phyloP scores from a whole-genome alignment of 1,140 invertebrate genomes.

The Cryptotermes secundus region DNA sequence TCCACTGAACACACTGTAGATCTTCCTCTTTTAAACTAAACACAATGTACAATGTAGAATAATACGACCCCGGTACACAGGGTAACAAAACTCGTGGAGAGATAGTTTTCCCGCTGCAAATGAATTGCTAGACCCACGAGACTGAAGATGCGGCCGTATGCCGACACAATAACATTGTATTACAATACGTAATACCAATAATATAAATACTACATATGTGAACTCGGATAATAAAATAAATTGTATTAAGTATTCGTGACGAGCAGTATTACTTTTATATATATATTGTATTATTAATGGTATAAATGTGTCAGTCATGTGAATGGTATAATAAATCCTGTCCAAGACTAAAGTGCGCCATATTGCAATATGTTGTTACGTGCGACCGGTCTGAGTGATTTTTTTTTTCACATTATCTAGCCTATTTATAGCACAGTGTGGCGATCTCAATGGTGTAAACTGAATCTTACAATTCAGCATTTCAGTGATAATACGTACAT shows the following conservation, averaged over 20 bases:
- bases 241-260: conserved; percentile 8
- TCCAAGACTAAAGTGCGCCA: conserved; percentile 18
- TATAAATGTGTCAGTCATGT: conserved; percentile 24
- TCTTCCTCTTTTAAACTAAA: background rate
- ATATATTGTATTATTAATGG: conserved; percentile 23
- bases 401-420: background rate
- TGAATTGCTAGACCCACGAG: background rate
- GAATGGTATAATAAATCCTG: conserved; percentile 25
- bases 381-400: background rate
- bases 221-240: background rate
- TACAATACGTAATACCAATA: background rate
- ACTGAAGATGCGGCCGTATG: no score
- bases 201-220: conserved; percentile 15
- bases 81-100: background rate
- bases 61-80: background rate
- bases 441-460: background rate
- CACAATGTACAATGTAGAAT: background rate
- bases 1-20: no score
- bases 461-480: background rate
- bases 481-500: background rate
- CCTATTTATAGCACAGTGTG: background rate
- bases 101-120: background rate
- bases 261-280: conserved; percentile 28
- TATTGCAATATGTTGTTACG: background rate
- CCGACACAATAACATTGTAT: background rate